Evolutionary conservation across 2,888 invertebrate species (phyloP).

Genomic region (Petrolisthes manimaculis): DNA sequence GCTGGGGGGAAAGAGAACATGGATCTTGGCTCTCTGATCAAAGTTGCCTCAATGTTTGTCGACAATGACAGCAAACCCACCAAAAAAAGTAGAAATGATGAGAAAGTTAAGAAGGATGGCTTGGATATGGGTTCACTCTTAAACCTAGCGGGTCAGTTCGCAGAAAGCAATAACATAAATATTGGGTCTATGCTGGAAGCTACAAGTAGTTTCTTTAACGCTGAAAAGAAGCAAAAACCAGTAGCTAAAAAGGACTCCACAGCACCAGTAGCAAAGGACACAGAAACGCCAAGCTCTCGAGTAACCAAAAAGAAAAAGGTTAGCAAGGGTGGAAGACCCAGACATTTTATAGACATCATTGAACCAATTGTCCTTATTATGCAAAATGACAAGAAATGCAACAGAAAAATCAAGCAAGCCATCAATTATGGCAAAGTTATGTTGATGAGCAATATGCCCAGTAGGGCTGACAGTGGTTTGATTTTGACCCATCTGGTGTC

Average conservation of each 20-base stretch:
- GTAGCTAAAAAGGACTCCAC: background rate
- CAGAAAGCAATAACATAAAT: constrained; percentile 34
- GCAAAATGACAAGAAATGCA: constrained; percentile 45
- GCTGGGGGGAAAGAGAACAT: constrained; percentile 24
- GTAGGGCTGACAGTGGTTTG: background rate
- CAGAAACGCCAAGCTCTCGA: background rate
- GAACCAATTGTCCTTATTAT: constrained; percentile 36
- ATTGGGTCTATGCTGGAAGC: constrained; percentile 19
- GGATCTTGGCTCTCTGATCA: constrained; percentile 24
- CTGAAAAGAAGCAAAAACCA: constrained; percentile 22
- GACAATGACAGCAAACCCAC: background rate
- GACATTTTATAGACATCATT: constrained; percentile 30
- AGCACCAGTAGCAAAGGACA: background rate
- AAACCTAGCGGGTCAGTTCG: constrained; percentile 24
- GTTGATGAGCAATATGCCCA: background rate
- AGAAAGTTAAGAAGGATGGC: constrained; percentile 18
- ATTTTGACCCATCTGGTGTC: background rate
- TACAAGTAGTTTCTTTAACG: constrained; percentile 1
- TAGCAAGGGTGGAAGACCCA: background rate
- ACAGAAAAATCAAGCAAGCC: constrained; percentile 35
- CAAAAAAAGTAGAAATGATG: constrained; percentile 12
- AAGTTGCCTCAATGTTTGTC: constrained; percentile 36
- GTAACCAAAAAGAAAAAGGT: background rate
- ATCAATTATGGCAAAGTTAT: constrained; percentile 15
- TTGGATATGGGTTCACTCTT: constrained; percentile 27